Base-by-base conservation (phyloP, 2,888 invertebrate species). In the Philereme transversata region DNA sequence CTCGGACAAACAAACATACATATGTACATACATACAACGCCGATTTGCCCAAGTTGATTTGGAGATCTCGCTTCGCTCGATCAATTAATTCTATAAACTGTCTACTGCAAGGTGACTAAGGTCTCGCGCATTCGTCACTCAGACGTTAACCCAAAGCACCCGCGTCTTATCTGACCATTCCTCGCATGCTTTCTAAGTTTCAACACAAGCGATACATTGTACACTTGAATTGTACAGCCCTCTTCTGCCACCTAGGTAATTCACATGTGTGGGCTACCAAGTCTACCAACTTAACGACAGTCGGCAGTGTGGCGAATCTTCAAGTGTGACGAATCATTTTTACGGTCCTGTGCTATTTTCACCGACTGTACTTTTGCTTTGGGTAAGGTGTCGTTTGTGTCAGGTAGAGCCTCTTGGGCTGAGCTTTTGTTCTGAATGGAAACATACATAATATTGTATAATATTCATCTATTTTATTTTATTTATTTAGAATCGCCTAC, bases 321-420 rank as follows among this genome's bases (percentile, higher is more conserved):
- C 64, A 71, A 74, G 75, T 75, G 79, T 72, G 76, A 75, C 83
- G 77, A 82, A 83, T 82, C 70, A 75, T 68, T 73, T 82, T 82
- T 77, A 82, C 73, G 70, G 63, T 72, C 65, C 61, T 51, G 52
- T 67, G 70, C 48, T 70, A 68, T 68, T 68, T 65, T 51, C 46
- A 47, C 47, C 34, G 50, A 43, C 40, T 36, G 54, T 57, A 58
- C 10, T 53, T n/a, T 7, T 22, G 9, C 33, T 44, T 50, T 40
- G 11, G 49, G 41, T 41, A 34, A 48, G 48, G 36, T 38, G 10
- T 5, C 43, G 34, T 43, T 10, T 38, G 49, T 38, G 40, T 40
- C 38, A 11, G 38, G 38, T 46, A 46, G 5, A 33, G 45, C 22
- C 3, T n/a, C 8, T 46, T 46, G 4, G 10, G 5, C n/a, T 10